Evolutionary conservation across 2,797 vertebrate species (phyloP).

Genomic region (Meda fulgida): DNA sequence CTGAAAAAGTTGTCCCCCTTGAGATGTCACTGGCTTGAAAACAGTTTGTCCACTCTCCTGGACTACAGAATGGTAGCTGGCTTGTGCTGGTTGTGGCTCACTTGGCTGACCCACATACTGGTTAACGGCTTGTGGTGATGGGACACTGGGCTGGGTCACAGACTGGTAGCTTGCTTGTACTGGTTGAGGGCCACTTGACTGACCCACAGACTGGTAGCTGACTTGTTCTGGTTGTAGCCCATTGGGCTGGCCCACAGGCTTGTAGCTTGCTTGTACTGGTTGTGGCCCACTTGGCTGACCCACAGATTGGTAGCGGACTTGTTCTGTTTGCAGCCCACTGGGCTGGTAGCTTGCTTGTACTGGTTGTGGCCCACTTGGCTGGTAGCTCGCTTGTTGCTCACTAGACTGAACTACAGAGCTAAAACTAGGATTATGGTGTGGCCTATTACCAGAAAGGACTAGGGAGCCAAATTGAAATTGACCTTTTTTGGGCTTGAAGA

Average conservation of each 20-base stretch:
- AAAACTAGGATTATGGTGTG: too few relatives aligned
- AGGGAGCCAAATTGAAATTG: too few relatives aligned
- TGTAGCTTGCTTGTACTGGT: background rate
- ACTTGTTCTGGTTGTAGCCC: background rate
- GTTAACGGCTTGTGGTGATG: too few relatives aligned
- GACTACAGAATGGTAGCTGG: background rate
- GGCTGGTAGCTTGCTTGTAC: background rate
- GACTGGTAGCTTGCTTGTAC: too few relatives aligned
- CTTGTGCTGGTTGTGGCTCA: background rate
- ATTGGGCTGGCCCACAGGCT: too few relatives aligned
- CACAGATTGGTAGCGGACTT: background rate
- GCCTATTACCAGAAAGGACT: too few relatives aligned
- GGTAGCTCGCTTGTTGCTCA: background rate
- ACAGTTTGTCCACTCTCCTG: background rate
- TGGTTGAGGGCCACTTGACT: too few relatives aligned
- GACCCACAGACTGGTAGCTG: background rate
- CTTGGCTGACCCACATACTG: background rate
- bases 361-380: background rate
- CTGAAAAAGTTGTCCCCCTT: background rate
- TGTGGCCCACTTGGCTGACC: fast-evolving
- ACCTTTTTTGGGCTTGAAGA: background rate
- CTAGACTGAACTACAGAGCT: too few relatives aligned
- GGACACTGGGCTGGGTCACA: background rate
- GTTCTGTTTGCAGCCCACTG: background rate
- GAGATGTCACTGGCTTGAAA: background rate